Evolutionary conservation across 2,797 vertebrate genomes (phyloP).

Genomic region (Lindbergichthys nudifrons): DNA sequence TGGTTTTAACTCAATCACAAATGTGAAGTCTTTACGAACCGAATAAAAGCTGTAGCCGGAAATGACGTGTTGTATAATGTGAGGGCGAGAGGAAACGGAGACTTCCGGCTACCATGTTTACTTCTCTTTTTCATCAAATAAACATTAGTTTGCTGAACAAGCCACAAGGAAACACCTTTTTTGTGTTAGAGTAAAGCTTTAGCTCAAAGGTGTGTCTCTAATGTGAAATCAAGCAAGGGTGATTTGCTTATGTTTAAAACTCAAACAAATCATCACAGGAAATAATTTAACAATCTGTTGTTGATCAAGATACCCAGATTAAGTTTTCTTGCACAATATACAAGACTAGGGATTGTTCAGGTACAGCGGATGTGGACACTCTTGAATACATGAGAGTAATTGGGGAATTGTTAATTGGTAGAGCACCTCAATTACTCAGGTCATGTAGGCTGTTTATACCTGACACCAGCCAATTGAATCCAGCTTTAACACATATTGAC

Average conservation of each 20-base stretch:
- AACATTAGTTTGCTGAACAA: not conserved
- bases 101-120: not conserved
- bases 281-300: not conserved
- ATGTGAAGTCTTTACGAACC: accelerated
- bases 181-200: not conserved
- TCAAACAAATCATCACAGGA: not conserved
- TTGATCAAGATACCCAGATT: not conserved
- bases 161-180: no score
- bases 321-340: conserved; percentile 22
- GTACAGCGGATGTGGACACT: conserved; percentile 3
- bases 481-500: not conserved
- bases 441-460: not conserved
- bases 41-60: not conserved
- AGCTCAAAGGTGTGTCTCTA: not conserved
- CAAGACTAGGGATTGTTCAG: conserved; percentile 26
- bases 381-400: not conserved
- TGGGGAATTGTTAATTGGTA: not conserved
- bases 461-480: not conserved
- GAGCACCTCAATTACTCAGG: conserved; percentile 15
- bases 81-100: accelerated
- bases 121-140: not conserved
- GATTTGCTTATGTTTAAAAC: not conserved
- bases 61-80: not conserved
- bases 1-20: accelerated
- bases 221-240: not conserved